Conservation (phyloP, 2,797 vertebrate genomes). For the Oryzias sinensis region DNA sequence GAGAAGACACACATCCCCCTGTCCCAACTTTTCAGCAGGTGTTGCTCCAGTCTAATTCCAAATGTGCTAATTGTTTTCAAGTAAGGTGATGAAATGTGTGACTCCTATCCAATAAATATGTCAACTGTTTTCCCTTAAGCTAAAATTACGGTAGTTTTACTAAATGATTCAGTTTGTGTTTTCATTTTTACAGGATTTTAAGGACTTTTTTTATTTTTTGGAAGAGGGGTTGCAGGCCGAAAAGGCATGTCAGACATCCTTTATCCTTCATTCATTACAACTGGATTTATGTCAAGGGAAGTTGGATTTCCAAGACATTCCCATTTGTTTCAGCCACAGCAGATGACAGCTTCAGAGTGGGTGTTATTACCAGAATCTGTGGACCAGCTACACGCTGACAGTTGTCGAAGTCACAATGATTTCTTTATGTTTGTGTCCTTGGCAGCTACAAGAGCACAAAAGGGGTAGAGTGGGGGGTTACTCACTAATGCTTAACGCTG, state of each 20-base stretch:
- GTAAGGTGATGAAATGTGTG: neutral
- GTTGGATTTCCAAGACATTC: conserved; percentile 25
- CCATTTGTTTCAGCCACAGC: conserved; percentile 17
- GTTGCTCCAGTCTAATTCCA: no score
- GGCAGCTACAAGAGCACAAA: neutral
- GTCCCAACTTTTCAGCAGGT: no score
- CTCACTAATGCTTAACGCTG: conserved; percentile 8
- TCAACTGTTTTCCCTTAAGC: no score
- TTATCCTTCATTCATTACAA: conserved; percentile 46
- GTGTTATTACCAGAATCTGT: conserved; percentile 14
- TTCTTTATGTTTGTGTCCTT: conserved; percentile 28
- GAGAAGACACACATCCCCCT: no score
- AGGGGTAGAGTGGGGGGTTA: conserved; percentile 4
- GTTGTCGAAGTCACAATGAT: conserved; percentile 23
- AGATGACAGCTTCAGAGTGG: conserved; percentile 26
- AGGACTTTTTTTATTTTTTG: neutral
- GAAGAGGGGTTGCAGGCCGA: no score
- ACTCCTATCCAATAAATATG: neutral
- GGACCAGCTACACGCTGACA: conserved; percentile 10
- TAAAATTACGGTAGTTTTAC: no score
- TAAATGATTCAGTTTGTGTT: no score
- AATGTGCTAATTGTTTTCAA: no score
- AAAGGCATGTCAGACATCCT: no score
- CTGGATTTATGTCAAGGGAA: conserved; percentile 40
- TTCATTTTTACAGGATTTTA: no score